Conservation (phyloP, 2,113 vertebrate species). For the Hassar affinis region DNA sequence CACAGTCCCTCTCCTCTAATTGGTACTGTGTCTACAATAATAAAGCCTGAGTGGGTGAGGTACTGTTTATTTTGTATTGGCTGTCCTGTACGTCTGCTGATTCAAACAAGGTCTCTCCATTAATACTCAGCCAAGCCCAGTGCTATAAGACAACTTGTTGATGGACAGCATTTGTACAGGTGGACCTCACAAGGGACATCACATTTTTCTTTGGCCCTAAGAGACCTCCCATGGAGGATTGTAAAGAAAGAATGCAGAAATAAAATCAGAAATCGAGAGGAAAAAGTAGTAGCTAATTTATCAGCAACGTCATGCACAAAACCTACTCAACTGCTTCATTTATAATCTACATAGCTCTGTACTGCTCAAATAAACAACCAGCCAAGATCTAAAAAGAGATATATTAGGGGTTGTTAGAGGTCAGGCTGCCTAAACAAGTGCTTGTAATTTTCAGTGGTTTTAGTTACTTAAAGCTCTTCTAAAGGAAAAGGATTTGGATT, state of each 20-base stretch:
- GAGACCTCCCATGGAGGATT: conserved; percentile 46
- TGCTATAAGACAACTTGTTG: conserved; percentile 45
- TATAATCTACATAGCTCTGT: conserved; percentile 32
- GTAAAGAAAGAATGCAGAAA: conserved; percentile 29
- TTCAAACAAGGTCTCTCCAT: conserved; percentile 45
- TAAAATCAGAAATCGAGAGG: conserved; percentile 30
- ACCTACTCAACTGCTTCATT: conserved; percentile 36
- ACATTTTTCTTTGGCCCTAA: conserved; percentile 34
- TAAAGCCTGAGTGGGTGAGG: conserved; percentile 35
- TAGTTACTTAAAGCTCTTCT: background rate
- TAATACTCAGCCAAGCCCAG: conserved; percentile 18
- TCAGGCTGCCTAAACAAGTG: conserved; percentile 21
- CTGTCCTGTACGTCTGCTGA: conserved; percentile 41
- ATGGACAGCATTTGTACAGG: conserved; percentile 47
- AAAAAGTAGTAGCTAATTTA: conserved; percentile 33
- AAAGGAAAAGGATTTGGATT: background rate
- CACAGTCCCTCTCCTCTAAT: conserved; percentile 5
- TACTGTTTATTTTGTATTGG: conserved; percentile 49
- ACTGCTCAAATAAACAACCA: conserved; percentile 56
- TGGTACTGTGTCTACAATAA: conserved; percentile 28
- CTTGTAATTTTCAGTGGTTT: background rate
- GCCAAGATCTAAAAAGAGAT: conserved; percentile 32
- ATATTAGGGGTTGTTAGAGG: background rate
- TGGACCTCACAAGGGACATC: conserved; percentile 24
- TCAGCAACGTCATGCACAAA: conserved; percentile 23